Base-by-base conservation (phyloP, 2,797 vertebrate genomes). In the Chrysocyon brachyurus region DNA sequence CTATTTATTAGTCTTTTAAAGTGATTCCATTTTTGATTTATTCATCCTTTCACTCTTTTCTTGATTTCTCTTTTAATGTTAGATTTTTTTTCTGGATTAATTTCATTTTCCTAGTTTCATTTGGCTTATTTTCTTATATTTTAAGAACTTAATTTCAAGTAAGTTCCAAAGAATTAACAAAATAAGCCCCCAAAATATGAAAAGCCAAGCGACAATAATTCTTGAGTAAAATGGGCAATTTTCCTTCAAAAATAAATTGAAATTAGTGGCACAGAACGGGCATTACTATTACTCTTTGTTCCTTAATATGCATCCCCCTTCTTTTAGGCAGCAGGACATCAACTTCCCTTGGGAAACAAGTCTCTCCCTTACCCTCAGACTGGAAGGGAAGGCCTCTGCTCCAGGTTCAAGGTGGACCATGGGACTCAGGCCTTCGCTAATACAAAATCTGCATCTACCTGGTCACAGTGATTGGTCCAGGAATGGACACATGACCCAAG, bases 21-120 rank as follows among this genome's bases (percentile, higher is more conserved):
- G 49, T 64, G 84, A 91, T 92, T 95, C 16, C 46, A 31, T 9
- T 87, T 95, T 66, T 19, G 8, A 73, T 73, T 54, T 63, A 36
- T 78, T 66, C 90, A 46, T 84, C 11, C 21, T 64, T 87, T 81
- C 52, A 56, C 59, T 72, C 75, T 56, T 88, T 40, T 81, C 7
- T 75, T 73, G 36, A 82, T 28, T 95, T 73, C 19, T 79, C 75
- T 73, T 85, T 85, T 81, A 79, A 77, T 75, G 19, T 68, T 59
- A 88, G 49, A 31, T 81, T 84, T 87, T 90, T 3, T 31, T 68
- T 83, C 86, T 31, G 40, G 40, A 75, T 78, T 72, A 54, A 77
- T 97, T 94, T 94, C 31, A 97, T 52, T 56, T 88, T 72, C 5
- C 16, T 84, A 59, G 56, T 94, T 89, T 89, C 57, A 85, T 70